Conservation (phyloP, 1,140 invertebrate genomes). For the Metaphire vulgaris region DNA sequence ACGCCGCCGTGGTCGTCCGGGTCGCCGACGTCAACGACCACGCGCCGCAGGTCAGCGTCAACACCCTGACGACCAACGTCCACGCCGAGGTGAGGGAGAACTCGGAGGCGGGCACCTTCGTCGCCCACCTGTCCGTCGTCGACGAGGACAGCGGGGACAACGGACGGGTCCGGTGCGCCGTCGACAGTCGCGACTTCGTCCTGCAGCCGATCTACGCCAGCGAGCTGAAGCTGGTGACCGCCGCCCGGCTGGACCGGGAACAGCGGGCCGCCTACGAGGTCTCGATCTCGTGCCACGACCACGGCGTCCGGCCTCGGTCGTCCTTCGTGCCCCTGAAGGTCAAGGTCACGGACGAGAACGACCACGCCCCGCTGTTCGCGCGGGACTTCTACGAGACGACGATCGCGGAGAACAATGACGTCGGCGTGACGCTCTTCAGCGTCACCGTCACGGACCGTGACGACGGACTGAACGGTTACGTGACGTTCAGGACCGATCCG, state of each 20-base stretch:
- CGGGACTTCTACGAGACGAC: neutral
- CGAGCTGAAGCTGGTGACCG: conserved; percentile 27
- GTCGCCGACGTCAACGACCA: conserved; percentile 55
- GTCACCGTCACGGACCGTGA: conserved; percentile 80
- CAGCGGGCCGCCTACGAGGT: conserved; percentile 5
- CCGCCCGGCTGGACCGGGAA: conserved; percentile 24
- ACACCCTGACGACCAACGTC: conserved; percentile 15
- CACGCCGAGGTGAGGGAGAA: conserved; percentile 25
- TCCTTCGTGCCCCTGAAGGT: conserved; percentile 11
- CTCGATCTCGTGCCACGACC: conserved; percentile 20
- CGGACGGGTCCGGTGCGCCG: conserved; percentile 19
- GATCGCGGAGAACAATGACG: conserved; percentile 51
- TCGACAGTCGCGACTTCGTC: conserved; percentile 26
- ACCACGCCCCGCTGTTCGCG: conserved; percentile 6
- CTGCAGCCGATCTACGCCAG: conserved; percentile 14
- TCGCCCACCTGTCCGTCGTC: conserved; percentile 22
- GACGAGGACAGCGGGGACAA: conserved; percentile 23
- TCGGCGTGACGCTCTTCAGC: conserved; percentile 71
- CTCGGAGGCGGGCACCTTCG: conserved; percentile 16
- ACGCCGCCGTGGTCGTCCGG: conserved; percentile 49
- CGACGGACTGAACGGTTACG: conserved; percentile 85
- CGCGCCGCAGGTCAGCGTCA: conserved; percentile 28
- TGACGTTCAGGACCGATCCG: conserved; percentile 71
- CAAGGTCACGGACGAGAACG: neutral
- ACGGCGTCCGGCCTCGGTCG: conserved; percentile 6